These are phyloP conservation scores for Fragum whitleyi DNA, from an alignment of 2,888 invertebrate species.

Conservation along the genomic window DNA sequence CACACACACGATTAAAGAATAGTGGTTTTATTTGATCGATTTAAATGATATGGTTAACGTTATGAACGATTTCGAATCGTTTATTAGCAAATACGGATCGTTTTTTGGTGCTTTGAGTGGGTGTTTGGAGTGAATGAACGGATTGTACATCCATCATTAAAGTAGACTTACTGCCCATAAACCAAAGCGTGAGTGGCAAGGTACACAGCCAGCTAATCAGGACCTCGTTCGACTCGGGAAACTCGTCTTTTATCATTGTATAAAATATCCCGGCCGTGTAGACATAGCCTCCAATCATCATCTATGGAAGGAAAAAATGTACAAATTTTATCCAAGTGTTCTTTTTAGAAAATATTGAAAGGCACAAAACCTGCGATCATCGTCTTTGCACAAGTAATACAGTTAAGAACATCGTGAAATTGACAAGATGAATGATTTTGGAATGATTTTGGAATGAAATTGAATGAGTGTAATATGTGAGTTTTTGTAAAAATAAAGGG, in stretches of 20 bases:
- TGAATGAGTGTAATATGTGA: no score
- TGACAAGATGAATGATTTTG: no score
- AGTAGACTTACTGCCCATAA: constrained; percentile 7
- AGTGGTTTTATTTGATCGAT: no score
- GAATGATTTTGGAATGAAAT: no score
- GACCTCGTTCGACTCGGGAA: constrained; percentile 9
- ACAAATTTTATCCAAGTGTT: neutral
- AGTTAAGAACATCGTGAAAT: no score
- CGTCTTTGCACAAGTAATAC: neutral
- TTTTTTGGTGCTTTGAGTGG: no score
- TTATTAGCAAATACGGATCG: no score
- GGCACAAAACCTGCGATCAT: neutral
- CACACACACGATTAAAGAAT: no score
- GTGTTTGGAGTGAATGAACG: no score
- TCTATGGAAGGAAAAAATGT: neutral
- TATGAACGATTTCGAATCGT: no score
- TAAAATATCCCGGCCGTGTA: constrained; percentile 23
- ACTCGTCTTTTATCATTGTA: constrained; percentile 13
- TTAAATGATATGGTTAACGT: no score
- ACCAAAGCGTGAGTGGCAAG: constrained; percentile 11
- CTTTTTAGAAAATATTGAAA: neutral
- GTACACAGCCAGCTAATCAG: constrained; percentile 23
- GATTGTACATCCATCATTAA: no score
- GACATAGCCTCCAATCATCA: constrained; percentile 19
- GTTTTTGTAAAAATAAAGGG: neutral